A percentile compares a stretch with the other conserved stretches of the same genome.
Conservation (phyloP, 2,797 vertebrate species). For the Carapus acus region DNA sequence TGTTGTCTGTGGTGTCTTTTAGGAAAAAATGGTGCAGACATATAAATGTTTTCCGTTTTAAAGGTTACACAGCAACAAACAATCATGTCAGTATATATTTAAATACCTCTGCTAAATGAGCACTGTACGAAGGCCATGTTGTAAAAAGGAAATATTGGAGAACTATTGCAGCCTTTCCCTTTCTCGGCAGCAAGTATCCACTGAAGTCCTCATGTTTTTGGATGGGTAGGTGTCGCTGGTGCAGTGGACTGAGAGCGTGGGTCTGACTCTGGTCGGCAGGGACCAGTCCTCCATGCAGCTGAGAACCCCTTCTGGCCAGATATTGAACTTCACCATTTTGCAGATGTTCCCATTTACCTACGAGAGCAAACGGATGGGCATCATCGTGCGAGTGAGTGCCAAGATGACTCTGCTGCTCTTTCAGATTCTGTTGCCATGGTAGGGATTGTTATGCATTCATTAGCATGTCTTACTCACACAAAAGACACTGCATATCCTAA, state of each 20-base stretch:
- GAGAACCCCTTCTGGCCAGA: slow-evolving; percentile 97
- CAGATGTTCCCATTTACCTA: slow-evolving; percentile 99
- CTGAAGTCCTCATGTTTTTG: slow-evolving; percentile 20
- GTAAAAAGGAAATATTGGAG: neutral
- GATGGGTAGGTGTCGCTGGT: slow-evolving; percentile 90
- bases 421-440: neutral
- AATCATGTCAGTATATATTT: slow-evolving; percentile 2
- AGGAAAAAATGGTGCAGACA: slow-evolving; percentile 25
- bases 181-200: neutral
- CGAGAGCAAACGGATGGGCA: slow-evolving; percentile 98
- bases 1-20: slow-evolving; percentile 57
- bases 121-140: neutral
- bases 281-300: slow-evolving; percentile 98
- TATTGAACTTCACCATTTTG: slow-evolving; percentile 96
- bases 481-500: neutral
- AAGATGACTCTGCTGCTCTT: neutral
- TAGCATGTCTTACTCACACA: neutral
- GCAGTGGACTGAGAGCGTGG: slow-evolving; percentile 97
- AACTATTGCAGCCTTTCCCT: neutral
- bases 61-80: slow-evolving; percentile 28
- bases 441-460: neutral
- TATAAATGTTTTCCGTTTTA: slow-evolving; percentile 34
- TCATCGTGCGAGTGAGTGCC: slow-evolving; percentile 87
- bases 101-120: neutral
- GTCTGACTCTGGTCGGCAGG: slow-evolving; percentile 90